A percentile compares a stretch with the other conserved stretches of the same genome.
These are phyloP conservation scores for Proteles cristata DNA, from an alignment of 2,113 vertebrate genomes.

Conservation along the genomic window DNA sequence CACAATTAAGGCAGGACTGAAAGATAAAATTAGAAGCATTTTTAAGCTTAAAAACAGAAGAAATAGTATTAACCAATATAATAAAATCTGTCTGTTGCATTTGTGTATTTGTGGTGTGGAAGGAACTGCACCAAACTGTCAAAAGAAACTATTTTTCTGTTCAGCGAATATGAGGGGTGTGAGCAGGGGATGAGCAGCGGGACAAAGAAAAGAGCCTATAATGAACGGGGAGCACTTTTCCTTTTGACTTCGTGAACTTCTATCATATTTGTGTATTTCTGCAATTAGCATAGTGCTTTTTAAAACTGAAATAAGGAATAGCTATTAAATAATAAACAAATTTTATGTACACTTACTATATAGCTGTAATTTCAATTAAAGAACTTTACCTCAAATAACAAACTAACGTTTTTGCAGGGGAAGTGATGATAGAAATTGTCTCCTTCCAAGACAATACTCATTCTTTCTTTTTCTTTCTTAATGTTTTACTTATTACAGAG, in stretches of 20 bases:
- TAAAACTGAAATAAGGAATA: slow-evolving; percentile 55
- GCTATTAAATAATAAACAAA: slow-evolving; percentile 19
- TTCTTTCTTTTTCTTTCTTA: slow-evolving; percentile 16
- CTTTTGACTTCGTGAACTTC: neutral
- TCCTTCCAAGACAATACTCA: slow-evolving; percentile 45
- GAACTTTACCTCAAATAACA: neutral
- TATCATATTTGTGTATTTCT: neutral
- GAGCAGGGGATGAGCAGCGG: neutral
- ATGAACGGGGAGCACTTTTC: neutral
- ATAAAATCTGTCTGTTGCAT: slow-evolving; percentile 33
- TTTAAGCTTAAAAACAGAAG: slow-evolving; percentile 34
- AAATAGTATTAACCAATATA: slow-evolving; percentile 27
- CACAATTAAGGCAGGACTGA: slow-evolving; percentile 93
- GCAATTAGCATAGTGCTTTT: slow-evolving; percentile 35
- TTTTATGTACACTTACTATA: slow-evolving; percentile 15
- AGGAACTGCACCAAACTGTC: neutral
- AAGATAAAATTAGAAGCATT: slow-evolving; percentile 63
- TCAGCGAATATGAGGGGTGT: neutral
- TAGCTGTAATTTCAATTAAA: slow-evolving; percentile 44
- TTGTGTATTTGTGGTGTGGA: neutral
- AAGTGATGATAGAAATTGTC: neutral
- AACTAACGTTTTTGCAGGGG: neutral
- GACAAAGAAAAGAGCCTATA: slow-evolving; percentile 14
- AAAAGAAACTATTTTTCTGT: slow-evolving; percentile 23
- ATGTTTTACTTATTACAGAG: no score